Percentiles rank a stretch among this genome's conserved stretches.
These are phyloP conservation scores for Lineus longissimus DNA, from an alignment of 1,140 invertebrate genomes.

Conservation along the genomic window DNA sequence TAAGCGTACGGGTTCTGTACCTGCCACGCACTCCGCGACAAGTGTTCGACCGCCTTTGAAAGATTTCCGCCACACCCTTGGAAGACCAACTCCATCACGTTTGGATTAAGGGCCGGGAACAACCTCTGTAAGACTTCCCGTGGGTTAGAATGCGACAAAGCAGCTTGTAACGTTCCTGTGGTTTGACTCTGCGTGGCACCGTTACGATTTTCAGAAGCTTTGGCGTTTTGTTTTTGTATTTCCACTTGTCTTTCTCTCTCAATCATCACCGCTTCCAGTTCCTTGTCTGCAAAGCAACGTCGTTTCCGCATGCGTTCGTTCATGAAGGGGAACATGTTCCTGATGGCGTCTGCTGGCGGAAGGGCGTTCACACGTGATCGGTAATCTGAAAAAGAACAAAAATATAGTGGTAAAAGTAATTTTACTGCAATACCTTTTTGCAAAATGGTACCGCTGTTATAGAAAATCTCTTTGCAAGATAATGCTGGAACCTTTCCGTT, in stretches of 20 bases:
- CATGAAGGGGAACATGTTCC: slow-evolving; percentile 36
- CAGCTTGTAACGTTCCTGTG: neutral
- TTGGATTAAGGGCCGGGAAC: slow-evolving; percentile 32
- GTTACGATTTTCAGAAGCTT: neutral
- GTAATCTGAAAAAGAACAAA: slow-evolving; percentile 27
- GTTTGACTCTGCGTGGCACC: neutral
- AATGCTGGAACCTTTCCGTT: too few relatives aligned
- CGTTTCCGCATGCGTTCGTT: slow-evolving; percentile 55
- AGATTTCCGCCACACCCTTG: slow-evolving; percentile 36
- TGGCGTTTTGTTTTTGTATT: slow-evolving; percentile 12
- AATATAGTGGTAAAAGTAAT: slow-evolving; percentile 4
- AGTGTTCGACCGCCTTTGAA: slow-evolving; percentile 31
- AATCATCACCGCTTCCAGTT: slow-evolving; percentile 52
- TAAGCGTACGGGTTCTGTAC: neutral
- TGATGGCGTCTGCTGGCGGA: slow-evolving; percentile 31
- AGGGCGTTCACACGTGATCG: slow-evolving; percentile 29
- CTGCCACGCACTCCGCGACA: slow-evolving; percentile 23
- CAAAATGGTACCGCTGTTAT: neutral
- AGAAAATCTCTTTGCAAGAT: too few relatives aligned
- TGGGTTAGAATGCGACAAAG: slow-evolving; percentile 14
- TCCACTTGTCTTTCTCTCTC: slow-evolving; percentile 37
- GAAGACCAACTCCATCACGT: slow-evolving; percentile 33
- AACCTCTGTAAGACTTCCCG: slow-evolving; percentile 31
- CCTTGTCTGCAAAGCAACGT: slow-evolving; percentile 55
- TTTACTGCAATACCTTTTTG: neutral